phyloP scores from a whole-genome alignment of 2,797 vertebrate species.

The Cygnus olor region DNA sequence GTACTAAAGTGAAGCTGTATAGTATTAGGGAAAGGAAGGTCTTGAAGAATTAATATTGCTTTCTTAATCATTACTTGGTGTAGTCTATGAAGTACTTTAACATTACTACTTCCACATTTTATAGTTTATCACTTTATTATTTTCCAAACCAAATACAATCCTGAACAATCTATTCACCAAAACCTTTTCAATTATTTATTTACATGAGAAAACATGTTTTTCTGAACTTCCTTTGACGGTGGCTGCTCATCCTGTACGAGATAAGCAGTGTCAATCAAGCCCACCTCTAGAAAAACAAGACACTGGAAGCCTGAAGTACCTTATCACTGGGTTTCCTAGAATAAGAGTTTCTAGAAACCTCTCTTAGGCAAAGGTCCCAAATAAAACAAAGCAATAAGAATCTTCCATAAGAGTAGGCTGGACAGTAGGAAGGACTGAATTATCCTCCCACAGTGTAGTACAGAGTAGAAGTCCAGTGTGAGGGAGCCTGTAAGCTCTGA shows the following conservation, averaged over 20 bases:
- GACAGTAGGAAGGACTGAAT: not conserved
- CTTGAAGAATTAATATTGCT: not conserved
- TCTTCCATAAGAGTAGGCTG: not conserved
- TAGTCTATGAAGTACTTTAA: not conserved
- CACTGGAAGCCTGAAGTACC: not conserved
- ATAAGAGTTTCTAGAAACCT: not conserved
- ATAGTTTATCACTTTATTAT: not conserved
- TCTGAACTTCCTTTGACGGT: not conserved
- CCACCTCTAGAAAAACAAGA: not conserved
- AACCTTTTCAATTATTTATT: not conserved
- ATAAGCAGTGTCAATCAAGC: not conserved
- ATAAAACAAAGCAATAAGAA: not conserved
- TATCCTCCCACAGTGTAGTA: not conserved
- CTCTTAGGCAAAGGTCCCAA: not conserved
- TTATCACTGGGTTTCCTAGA: not conserved
- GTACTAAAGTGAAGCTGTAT: not conserved
- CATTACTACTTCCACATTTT: not conserved
- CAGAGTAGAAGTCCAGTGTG: not conserved
- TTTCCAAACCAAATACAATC: not conserved
- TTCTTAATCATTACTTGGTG: not conserved
- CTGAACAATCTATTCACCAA: not conserved
- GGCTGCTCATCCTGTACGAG: not conserved
- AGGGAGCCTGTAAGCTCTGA: not conserved
- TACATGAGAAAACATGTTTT: not conserved
- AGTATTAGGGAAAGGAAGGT: not conserved